phyloP scores from a whole-genome alignment of 2,888 invertebrate species.

The Xylocampa areola region DNA sequence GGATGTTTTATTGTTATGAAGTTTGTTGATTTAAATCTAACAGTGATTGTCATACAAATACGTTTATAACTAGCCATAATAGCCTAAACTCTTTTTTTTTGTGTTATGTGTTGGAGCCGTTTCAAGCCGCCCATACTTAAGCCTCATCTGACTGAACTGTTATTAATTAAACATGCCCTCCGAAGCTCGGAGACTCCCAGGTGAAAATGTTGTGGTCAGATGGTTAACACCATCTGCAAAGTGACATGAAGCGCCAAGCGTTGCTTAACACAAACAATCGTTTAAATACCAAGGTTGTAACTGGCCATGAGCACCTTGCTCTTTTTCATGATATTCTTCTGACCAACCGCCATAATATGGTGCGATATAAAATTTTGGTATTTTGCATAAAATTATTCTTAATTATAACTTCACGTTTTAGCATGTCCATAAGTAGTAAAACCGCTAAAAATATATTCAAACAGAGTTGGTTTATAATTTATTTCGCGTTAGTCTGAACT shows the following conservation, averaged over 20 bases:
- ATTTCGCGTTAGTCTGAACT: conserved; percentile 69
- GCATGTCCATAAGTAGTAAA: conserved; percentile 44
- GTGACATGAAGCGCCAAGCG: no score
- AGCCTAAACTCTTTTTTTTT: not conserved
- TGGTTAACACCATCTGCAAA: no score
- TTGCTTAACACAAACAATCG: no score
- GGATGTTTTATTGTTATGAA: conserved; percentile 25
- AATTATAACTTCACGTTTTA: conserved; percentile 46
- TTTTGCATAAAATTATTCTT: conserved; percentile 47
- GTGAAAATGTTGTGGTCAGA: no score
- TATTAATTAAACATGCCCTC: no score
- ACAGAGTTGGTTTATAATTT: conserved; percentile 66
- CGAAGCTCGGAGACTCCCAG: no score
- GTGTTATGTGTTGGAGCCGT: conserved; percentile 7
- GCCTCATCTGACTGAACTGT: conserved; percentile 8
- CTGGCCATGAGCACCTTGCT: no score
- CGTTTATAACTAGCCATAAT: not conserved
- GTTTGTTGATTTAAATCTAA: conserved; percentile 16
- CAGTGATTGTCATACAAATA: conserved; percentile 4
- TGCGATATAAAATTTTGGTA: conserved; percentile 27
- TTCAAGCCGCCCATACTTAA: not conserved
- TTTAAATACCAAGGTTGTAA: no score
- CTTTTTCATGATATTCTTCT: no score
- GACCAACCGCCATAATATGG: no score
- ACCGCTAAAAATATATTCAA: conserved; percentile 44